Percentiles rank a stretch among this genome's conserved stretches.
Evolutionary conservation across 2,888 invertebrate genomes (phyloP).

Genomic region (Orgyia antiqua): DNA sequence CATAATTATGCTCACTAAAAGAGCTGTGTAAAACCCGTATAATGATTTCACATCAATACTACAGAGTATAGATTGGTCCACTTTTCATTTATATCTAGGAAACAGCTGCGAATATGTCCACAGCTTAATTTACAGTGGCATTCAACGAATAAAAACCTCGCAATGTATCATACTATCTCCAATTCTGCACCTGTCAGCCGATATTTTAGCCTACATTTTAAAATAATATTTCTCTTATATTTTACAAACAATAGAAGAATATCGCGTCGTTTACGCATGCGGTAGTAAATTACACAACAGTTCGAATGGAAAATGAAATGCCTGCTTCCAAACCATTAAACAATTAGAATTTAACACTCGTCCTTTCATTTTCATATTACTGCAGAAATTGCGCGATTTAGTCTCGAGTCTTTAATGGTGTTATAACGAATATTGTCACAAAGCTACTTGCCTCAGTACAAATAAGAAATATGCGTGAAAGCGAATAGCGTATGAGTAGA

Average conservation of each 20-base stretch:
- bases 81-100: neutral
- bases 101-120: neutral
- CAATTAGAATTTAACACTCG: constrained; percentile 77
- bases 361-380: constrained; percentile 74
- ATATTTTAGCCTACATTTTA: constrained; percentile 23
- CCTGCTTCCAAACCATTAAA: constrained; percentile 71
- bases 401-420: constrained; percentile 31
- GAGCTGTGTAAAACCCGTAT: too few relatives aligned
- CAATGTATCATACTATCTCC: constrained; percentile 5
- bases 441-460: too few relatives aligned
- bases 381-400: constrained; percentile 58
- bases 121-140: constrained; percentile 4
- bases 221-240: constrained; percentile 29
- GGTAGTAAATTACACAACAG: constrained; percentile 69
- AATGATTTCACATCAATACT: too few relatives aligned
- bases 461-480: too few relatives aligned
- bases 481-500: too few relatives aligned
- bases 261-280: constrained; percentile 56
- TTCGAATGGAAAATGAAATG: constrained; percentile 77
- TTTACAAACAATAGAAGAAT: constrained; percentile 57
- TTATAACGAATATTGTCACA: constrained; percentile 19
- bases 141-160: constrained; percentile 2
- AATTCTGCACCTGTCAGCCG: constrained; percentile 6
- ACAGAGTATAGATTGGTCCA: too few relatives aligned
- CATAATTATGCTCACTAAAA: too few relatives aligned